Evolutionary conservation across 2,113 vertebrate genomes (phyloP).

Genomic region (Scomber scombrus): DNA sequence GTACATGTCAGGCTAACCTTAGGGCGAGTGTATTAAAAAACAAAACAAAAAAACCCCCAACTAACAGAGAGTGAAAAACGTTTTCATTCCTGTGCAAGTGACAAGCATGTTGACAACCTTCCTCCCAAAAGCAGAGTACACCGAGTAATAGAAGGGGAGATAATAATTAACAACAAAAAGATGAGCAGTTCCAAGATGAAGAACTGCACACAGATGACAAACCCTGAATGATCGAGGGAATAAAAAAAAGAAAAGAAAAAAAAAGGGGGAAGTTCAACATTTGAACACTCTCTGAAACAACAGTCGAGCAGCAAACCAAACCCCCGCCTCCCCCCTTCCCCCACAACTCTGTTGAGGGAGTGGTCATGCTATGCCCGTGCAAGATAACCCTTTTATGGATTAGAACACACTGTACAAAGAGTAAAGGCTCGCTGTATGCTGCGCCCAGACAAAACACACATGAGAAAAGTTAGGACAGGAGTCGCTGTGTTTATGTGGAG

Average conservation of each 20-base stretch:
- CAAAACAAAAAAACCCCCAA: neutral
- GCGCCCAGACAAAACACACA: constrained; percentile 20
- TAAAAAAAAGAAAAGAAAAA: neutral
- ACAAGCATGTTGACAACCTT: neutral
- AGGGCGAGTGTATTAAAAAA: neutral
- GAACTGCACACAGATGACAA: neutral
- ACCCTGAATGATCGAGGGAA: neutral
- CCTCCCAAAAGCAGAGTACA: neutral
- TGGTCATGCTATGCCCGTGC: constrained; percentile 24
- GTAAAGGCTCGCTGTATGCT: constrained; percentile 5
- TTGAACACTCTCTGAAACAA: constrained; percentile 23
- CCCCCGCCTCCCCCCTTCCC: neutral
- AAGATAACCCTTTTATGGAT: constrained; percentile 66
- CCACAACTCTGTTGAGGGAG: constrained; percentile 28
- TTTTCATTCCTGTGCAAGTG: neutral
- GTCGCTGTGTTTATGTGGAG: neutral
- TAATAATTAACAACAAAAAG: constrained; percentile 8
- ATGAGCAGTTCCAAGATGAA: neutral
- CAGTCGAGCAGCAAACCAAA: constrained; percentile 17
- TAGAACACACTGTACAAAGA: constrained; percentile 28
- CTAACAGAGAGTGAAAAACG: neutral
- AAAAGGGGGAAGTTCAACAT: constrained; percentile 26
- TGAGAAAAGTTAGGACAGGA: neutral
- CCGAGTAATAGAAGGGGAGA: neutral
- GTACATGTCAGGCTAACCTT: constrained; percentile 38